These are phyloP conservation scores for Electrona antarctica DNA, from an alignment of 2,113 vertebrate species.

Conservation along the genomic window DNA sequence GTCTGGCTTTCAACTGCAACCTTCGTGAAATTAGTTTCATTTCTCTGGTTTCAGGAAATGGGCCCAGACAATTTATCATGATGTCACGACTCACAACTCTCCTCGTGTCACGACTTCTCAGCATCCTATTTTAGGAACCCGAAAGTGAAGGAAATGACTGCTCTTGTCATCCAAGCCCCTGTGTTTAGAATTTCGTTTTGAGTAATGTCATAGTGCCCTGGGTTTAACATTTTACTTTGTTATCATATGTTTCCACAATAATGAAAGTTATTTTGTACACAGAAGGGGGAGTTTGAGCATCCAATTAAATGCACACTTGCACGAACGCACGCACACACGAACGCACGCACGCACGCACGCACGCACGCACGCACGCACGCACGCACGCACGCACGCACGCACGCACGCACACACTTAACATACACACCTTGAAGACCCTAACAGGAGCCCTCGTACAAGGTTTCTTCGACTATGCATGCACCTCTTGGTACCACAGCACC, in stretches of 20 bases:
- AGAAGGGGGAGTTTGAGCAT: not conserved
- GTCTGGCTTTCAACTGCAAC: too few species aligned
- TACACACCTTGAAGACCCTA: too few species aligned
- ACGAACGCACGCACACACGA: not conserved
- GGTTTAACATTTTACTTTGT: slow-evolving; percentile 30
- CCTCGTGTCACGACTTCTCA: not conserved
- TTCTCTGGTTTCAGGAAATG: slow-evolving; percentile 4
- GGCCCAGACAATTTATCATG: not conserved
- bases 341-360: not conserved
- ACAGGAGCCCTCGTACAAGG: too few species aligned
- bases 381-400: not conserved
- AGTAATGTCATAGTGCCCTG: not conserved
- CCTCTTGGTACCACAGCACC: too few species aligned
- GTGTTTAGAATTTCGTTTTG: not conserved
- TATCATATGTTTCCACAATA: slow-evolving; percentile 49
- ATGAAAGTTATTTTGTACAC: slow-evolving; percentile 28
- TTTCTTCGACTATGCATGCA: too few species aligned
- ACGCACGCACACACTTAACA: not conserved
- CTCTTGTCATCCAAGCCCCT: not conserved
- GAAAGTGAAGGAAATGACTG: not conserved
- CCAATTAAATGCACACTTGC: not conserved
- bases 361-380: not conserved
- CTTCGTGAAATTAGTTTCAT: not conserved
- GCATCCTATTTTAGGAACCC: not conserved
- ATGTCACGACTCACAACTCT: not conserved